Conservation (phyloP, 2,113 vertebrate genomes). For the Bothrops jararaca region DNA sequence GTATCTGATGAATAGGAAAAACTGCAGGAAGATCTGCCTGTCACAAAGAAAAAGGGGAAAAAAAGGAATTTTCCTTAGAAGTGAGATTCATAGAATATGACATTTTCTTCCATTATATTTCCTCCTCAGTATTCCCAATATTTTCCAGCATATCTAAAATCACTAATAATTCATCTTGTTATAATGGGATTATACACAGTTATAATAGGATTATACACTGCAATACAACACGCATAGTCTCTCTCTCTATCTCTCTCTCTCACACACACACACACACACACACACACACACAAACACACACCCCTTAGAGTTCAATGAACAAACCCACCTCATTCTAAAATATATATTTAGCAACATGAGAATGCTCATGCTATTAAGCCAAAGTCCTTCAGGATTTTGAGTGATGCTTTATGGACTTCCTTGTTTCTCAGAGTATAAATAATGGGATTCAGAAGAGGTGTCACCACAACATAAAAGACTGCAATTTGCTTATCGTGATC, state of each 20-base stretch:
- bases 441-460: background rate
- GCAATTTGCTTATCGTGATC: background rate
- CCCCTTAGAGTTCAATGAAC: background rate
- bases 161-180: background rate
- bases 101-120: background rate
- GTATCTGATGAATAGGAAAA: background rate
- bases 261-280: background rate
- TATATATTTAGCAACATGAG: background rate
- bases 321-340: background rate
- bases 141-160: background rate
- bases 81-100: background rate
- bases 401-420: background rate
- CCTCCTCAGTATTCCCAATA: background rate
- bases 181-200: background rate
- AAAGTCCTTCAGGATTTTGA: background rate
- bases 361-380: background rate
- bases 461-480: background rate
- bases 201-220: background rate
- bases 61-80: background rate
- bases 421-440: background rate
- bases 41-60: background rate
- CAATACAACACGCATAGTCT: background rate
- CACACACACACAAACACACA: accelerated
- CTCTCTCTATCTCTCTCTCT: too few species aligned
- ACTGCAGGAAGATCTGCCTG: background rate